These are phyloP conservation scores for Pelmatolapia mariae DNA, from an alignment of 2,113 vertebrate genomes.

Conservation along the genomic window DNA sequence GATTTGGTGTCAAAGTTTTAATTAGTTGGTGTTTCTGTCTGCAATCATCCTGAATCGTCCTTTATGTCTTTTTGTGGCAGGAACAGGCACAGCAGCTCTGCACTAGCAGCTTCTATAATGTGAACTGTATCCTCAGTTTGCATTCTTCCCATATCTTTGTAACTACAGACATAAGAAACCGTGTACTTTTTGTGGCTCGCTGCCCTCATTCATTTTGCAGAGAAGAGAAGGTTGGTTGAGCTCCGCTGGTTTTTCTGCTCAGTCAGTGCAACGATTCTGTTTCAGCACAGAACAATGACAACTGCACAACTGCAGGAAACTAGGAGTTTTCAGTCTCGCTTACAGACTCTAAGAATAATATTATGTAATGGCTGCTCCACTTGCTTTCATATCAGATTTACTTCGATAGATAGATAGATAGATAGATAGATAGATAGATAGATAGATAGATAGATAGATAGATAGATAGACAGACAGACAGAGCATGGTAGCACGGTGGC, in stretches of 20 bases:
- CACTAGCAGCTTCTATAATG: background rate
- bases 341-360: background rate
- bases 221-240: background rate
- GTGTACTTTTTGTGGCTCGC: background rate
- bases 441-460: rapidly evolving
- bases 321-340: background rate
- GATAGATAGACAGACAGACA: rapidly evolving
- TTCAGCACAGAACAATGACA: background rate
- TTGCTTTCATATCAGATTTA: background rate
- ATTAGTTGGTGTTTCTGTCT: background rate
- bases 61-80: background rate
- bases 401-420: background rate
- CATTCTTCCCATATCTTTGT: background rate
- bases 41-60: background rate
- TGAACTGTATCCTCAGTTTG: background rate
- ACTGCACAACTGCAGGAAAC: background rate
- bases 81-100: background rate
- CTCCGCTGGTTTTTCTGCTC: background rate
- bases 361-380: background rate
- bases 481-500: background rate
- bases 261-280: background rate
- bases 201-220: background rate
- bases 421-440: background rate
- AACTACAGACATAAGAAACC: background rate
- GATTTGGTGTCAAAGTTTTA: constrained; percentile 27